A percentile compares a stretch with the other conserved stretches of the same genome.
Conservation (phyloP, 2,797 vertebrate genomes). For the Smutsia gigantea region DNA sequence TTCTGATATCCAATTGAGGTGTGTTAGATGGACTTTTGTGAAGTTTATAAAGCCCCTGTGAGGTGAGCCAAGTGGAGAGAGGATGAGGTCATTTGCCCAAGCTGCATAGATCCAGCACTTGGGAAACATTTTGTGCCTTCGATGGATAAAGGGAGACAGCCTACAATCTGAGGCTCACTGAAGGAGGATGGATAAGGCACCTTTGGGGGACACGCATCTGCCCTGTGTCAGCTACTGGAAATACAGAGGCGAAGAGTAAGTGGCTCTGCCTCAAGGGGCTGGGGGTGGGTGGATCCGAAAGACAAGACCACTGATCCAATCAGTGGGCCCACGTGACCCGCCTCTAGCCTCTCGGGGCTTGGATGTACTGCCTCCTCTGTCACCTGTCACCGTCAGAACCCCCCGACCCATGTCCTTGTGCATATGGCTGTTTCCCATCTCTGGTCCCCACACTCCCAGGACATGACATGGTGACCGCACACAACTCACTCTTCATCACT, state of each 20-base stretch:
- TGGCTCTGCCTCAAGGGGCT: neutral
- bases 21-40: neutral
- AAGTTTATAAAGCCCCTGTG: neutral
- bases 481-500: neutral
- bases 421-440: neutral
- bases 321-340: fast-evolving
- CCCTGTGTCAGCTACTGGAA: neutral
- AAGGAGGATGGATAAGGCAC: neutral
- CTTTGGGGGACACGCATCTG: neutral
- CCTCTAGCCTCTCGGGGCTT: neutral
- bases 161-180: neutral
- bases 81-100: neutral
- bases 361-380: neutral
- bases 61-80: neutral
- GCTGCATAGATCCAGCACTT: neutral
- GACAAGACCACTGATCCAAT: neutral
- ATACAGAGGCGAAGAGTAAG: neutral
- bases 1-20: neutral
- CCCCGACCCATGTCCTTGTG: neutral
- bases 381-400: neutral
- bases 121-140: neutral
- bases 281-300: neutral
- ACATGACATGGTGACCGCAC: too few species aligned
- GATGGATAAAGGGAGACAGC: neutral
- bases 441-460: neutral